phyloP scores from a whole-genome alignment of 2,113 vertebrate species.

The Vidua chalybeata region DNA sequence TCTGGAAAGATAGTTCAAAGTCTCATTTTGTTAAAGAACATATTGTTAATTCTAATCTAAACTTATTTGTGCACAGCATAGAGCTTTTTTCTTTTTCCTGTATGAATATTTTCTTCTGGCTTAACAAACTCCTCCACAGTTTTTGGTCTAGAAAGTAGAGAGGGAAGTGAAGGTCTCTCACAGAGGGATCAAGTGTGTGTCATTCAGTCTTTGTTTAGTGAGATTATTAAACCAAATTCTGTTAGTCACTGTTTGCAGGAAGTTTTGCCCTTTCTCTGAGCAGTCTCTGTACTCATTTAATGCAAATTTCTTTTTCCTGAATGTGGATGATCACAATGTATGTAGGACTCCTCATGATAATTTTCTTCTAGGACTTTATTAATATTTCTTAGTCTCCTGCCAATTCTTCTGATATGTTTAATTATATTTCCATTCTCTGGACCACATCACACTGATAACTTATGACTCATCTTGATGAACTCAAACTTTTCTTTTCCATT shows the following conservation, averaged over 20 bases:
- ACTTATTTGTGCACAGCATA: background rate
- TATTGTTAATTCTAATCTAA: background rate
- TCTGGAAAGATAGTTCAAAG: background rate
- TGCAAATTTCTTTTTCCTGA: background rate
- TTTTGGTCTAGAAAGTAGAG: background rate
- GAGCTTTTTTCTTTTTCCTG: background rate
- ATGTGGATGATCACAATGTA: background rate
- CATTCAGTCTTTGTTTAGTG: background rate
- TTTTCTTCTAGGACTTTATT: background rate
- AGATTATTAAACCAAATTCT: background rate
- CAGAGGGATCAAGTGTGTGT: background rate
- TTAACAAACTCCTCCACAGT: background rate
- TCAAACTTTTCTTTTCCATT: background rate
- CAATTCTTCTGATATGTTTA: background rate
- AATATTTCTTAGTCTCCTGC: background rate
- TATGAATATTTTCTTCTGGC: background rate
- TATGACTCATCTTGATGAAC: background rate
- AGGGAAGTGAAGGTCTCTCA: background rate
- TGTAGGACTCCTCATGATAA: background rate
- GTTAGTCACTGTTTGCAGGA: constrained; percentile 35
- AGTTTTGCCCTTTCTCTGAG: constrained; percentile 14
- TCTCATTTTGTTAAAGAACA: background rate
- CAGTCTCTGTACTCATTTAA: background rate
- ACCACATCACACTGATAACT: background rate
- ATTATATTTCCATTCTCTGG: constrained; percentile 1